These are phyloP conservation scores for Fregetta grallaria DNA, from an alignment of 2,113 vertebrate species.

Conservation along the genomic window DNA sequence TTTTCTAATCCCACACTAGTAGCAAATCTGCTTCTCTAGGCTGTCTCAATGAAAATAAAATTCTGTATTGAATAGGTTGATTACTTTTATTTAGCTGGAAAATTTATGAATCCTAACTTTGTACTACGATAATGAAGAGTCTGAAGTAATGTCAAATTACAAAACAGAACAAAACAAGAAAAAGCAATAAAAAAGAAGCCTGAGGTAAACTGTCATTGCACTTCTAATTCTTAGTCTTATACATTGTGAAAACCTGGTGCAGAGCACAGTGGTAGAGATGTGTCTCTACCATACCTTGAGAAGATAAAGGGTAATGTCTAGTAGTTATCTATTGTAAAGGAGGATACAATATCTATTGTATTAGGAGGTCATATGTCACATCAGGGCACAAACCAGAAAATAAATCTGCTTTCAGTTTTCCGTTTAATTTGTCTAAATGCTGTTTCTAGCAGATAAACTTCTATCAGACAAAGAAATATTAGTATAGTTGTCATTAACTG, in stretches of 20 bases:
- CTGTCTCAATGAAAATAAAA: background rate
- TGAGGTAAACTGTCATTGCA: background rate
- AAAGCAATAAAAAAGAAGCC: background rate
- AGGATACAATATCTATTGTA: background rate
- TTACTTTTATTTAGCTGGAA: constrained; percentile 36
- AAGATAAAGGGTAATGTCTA: background rate
- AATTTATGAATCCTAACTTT: background rate
- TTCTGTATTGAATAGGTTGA: background rate
- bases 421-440: background rate
- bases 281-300: background rate
- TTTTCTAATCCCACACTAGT: constrained; percentile 17
- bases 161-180: background rate
- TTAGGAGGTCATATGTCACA: background rate
- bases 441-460: background rate
- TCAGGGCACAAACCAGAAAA: background rate
- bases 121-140: background rate
- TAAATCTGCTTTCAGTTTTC: background rate
- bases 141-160: constrained; percentile 15
- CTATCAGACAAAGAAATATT: background rate
- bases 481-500: background rate
- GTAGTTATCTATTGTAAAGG: background rate
- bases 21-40: constrained; percentile 22
- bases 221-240: background rate
- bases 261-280: background rate
- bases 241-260: background rate